Evolutionary conservation across 1,140 invertebrate genomes (phyloP), one percentile per base, ranked within the genome.

Genomic region (Prorops nasuta): DNA sequence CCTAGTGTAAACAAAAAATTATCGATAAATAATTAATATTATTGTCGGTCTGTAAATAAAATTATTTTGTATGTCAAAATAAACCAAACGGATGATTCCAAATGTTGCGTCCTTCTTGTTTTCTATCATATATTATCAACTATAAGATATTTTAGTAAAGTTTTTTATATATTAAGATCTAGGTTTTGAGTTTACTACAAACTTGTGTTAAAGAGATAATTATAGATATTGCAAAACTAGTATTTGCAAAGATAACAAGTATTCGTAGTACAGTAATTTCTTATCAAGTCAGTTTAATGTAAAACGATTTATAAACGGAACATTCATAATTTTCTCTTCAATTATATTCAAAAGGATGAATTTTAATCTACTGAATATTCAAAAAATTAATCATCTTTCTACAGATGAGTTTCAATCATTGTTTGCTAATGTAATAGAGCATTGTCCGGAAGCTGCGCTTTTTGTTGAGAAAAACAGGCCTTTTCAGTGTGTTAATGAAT

Each of bases 381-480:
- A 20, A 15, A 56, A 84, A 68, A 78, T 85, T 0, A 86, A 86
- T 64, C 65, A 60, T 49, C 64, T 85, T 44, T 64, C 66, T 28
- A 72, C 67, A 48, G 79, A 83, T 46, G 68, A 82, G 39, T 86
- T 86, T 67, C 80, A 82, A 32, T 67, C 67, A 54, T 68, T 81
- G 42, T 86, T 88, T 67, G 77, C 74, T 19, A 87, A 87, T 73
- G 79, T 86, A 2, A 80, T 87, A 49, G 85, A 87, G 65, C 71
- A 83, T 49, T 85, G 79, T 65, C 67, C 75, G 9, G 74, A 81
- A 32, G 81, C 80, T 34, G 80, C 83, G 1, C 72, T 72, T 14
- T 58, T 71, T 15, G 78, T 83, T 36, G 78, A 78, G 51, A 66
- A 68, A 22, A 64, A 76, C 54, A 67, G 79, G 32, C 85, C 85